These are phyloP conservation scores for Acrocera orbiculus DNA, from an alignment of 2,888 invertebrate genomes.

Conservation along the genomic window DNA sequence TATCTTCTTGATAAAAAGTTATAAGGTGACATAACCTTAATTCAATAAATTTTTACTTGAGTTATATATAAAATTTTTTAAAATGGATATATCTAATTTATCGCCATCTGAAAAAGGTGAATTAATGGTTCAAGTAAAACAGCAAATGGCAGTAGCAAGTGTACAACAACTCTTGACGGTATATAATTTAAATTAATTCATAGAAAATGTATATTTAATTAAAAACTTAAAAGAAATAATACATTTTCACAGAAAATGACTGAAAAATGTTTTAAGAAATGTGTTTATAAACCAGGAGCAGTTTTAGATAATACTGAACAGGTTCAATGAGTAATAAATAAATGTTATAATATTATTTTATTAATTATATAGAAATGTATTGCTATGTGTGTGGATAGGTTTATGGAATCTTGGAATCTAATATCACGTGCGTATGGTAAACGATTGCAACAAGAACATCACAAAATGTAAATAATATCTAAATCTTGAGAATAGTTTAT, in stretches of 20 bases:
- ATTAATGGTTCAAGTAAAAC: slow-evolving; percentile 86
- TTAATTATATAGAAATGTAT: slow-evolving; percentile 65
- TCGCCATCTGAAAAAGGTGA: slow-evolving; percentile 62
- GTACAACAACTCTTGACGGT: slow-evolving; percentile 82
- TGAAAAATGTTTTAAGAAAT: slow-evolving; percentile 92
- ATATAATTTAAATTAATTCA: slow-evolving; percentile 14
- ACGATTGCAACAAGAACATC: slow-evolving; percentile 62
- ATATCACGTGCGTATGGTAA: slow-evolving; percentile 77
- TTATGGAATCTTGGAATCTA: slow-evolving; percentile 90
- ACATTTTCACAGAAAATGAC: slow-evolving; percentile 63
- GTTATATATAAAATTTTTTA: slow-evolving; percentile 9
- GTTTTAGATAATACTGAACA: slow-evolving; percentile 78
- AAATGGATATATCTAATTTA: slow-evolving; percentile 35
- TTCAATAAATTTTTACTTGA: too few species aligned
- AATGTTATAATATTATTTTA: slow-evolving; percentile 3
- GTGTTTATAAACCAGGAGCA: slow-evolving; percentile 77
- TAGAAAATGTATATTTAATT: slow-evolving; percentile 1
- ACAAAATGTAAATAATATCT: slow-evolving; percentile 9
- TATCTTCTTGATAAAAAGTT: too few species aligned
- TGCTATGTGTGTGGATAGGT: slow-evolving; percentile 95
- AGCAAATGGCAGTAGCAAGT: slow-evolving; percentile 86
- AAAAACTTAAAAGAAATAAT: not conserved
- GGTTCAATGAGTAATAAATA: slow-evolving; percentile 30
- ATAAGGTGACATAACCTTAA: too few species aligned
- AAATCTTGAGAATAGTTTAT: too few species aligned